phyloP scores from a whole-genome alignment of 2,113 vertebrate genomes.

The Hydrolagus affinis region DNA sequence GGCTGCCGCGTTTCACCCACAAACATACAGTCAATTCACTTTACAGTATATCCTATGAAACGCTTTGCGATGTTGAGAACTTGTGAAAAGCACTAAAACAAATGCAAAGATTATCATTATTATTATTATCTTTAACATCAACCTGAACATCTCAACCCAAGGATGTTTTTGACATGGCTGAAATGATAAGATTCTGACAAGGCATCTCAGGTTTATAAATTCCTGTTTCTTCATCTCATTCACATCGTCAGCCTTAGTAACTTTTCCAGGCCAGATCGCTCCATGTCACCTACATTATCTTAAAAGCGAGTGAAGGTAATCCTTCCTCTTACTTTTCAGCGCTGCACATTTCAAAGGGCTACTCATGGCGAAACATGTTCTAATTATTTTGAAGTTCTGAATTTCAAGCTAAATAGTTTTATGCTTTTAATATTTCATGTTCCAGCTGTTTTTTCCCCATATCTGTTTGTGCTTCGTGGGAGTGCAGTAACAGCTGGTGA shows the following conservation, averaged over 20 bases:
- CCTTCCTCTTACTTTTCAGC: neutral
- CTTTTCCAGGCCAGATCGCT: neutral
- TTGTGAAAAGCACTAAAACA: too few species aligned
- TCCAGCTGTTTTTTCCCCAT: neutral
- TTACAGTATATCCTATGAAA: too few species aligned
- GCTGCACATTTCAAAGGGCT: neutral
- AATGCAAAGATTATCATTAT: too few species aligned
- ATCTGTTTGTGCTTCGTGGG: neutral
- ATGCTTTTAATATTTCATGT: neutral
- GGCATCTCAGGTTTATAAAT: neutral
- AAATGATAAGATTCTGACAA: neutral
- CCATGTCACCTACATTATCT: neutral
- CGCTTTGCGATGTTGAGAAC: too few species aligned
- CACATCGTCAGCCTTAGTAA: neutral
- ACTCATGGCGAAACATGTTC: neutral
- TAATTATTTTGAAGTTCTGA: neutral
- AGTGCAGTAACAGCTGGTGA: neutral
- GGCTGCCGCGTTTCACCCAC: too few species aligned
- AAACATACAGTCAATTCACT: too few species aligned
- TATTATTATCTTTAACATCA: too few species aligned
- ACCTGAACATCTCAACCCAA: too few species aligned
- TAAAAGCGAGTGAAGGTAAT: neutral
- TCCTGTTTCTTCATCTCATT: slow-evolving; percentile 2
- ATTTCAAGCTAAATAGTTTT: neutral
- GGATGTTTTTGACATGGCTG: neutral